phyloP scores from a whole-genome alignment of 2,888 invertebrate genomes.

The Dione juno region DNA sequence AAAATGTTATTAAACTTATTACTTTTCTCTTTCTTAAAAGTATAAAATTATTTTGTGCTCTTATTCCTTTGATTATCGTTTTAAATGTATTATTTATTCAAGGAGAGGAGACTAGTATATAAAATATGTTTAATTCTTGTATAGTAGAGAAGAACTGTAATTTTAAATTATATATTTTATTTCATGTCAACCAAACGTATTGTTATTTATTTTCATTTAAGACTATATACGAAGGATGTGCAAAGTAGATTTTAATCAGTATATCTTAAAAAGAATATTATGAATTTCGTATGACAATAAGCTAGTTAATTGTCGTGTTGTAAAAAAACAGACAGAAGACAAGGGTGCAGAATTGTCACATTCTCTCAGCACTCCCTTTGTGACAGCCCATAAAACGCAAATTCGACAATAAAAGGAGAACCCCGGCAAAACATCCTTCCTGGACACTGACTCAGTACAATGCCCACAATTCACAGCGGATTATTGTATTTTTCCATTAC shows the following conservation, averaged over 20 bases:
- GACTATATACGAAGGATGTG: neutral
- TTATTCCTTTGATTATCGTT: no score
- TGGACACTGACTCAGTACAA: slow-evolving; percentile 83
- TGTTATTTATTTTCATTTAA: neutral
- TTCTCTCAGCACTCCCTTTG: slow-evolving; percentile 70
- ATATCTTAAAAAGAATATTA: slow-evolving; percentile 18
- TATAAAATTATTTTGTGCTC: no score
- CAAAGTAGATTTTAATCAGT: neutral
- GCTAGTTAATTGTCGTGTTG: slow-evolving; percentile 52
- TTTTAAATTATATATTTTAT: slow-evolving; percentile 28
- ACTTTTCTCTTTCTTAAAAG: no score
- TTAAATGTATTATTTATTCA: no score
- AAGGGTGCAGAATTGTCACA: slow-evolving; percentile 72
- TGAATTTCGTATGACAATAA: slow-evolving; percentile 41
- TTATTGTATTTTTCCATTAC: slow-evolving; percentile 82
- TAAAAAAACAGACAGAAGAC: slow-evolving; percentile 60
- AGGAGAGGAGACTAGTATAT: no score
- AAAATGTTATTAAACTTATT: no score
- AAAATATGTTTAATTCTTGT: no score
- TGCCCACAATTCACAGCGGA: slow-evolving; percentile 74
- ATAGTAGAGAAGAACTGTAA: no score
- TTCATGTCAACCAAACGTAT: neutral
- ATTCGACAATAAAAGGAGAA: slow-evolving; percentile 81
- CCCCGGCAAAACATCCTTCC: slow-evolving; percentile 80
- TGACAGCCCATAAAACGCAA: slow-evolving; percentile 81